These are phyloP conservation scores for Hylaeus anthracinus DNA, from an alignment of 1,140 invertebrate genomes.

Conservation along the genomic window DNA sequence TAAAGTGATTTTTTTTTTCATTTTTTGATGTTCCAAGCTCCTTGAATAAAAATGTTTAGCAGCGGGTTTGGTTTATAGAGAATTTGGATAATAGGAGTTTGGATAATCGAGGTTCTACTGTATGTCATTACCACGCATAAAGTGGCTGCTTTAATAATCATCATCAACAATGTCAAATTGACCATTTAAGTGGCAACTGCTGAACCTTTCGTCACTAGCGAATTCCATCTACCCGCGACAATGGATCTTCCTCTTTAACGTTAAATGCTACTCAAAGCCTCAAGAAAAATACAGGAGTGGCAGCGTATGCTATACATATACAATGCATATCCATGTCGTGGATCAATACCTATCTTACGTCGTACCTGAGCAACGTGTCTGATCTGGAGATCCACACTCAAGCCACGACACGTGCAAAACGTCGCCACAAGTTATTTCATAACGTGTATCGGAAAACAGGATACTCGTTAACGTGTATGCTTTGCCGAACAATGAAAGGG, in stretches of 20 bases:
- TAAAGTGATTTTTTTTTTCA: too few relatives aligned
- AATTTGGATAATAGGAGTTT: too few relatives aligned
- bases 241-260: conserved; percentile 22
- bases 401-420: conserved; percentile 22
- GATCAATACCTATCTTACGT: conserved; percentile 51
- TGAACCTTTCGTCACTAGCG: neutral
- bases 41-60: too few relatives aligned
- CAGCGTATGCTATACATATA: conserved; percentile 10
- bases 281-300: conserved; percentile 37
- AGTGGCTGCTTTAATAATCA: neutral
- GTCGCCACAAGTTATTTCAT: conserved; percentile 2
- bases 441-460: conserved; percentile 1
- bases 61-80: too few relatives aligned
- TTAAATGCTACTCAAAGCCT: conserved; percentile 33
- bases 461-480: conserved; percentile 7
- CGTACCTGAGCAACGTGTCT: conserved; percentile 24
- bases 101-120: too few relatives aligned
- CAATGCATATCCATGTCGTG: conserved; percentile 18
- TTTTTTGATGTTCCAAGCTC: too few relatives aligned
- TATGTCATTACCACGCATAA: too few relatives aligned
- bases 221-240: conserved; percentile 9
- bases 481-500: neutral
- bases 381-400: conserved; percentile 37
- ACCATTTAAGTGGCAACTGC: neutral
- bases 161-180: neutral